Conservation (phyloP, 2,797 vertebrate genomes). For the Zonotrichia albicollis region DNA sequence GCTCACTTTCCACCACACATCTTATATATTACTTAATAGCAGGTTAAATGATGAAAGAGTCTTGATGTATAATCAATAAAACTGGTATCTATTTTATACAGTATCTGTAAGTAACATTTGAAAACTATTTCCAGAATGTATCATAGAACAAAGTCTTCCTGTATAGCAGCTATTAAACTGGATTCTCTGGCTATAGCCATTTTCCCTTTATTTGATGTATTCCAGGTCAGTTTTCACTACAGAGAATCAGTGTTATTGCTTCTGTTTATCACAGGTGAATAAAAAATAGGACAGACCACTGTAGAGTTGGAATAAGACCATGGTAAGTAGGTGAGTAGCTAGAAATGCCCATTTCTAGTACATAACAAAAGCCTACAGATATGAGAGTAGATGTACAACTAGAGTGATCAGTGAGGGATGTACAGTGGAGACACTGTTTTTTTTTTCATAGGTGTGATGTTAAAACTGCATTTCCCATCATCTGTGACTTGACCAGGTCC, state of each 20-base stretch:
- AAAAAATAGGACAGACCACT: not conserved
- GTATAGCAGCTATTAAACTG: slow-evolving; percentile 65
- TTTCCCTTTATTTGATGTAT: slow-evolving; percentile 32
- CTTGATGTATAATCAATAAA: slow-evolving; percentile 72
- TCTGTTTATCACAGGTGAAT: not conserved
- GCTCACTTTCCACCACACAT: slow-evolving; percentile 34
- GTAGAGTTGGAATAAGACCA: not conserved
- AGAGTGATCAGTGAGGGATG: not conserved
- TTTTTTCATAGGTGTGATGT: not conserved
- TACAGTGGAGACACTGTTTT: not conserved
- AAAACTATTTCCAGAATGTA: slow-evolving; percentile 69
- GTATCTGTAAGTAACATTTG: slow-evolving; percentile 66
- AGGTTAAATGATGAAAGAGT: slow-evolving; percentile 31
- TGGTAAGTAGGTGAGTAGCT: not conserved
- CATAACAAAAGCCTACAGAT: too few relatives aligned
- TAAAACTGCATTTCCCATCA: not conserved
- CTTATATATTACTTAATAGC: slow-evolving; percentile 58
- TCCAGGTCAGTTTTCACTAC: slow-evolving; percentile 12
- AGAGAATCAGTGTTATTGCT: not conserved
- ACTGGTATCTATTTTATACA: slow-evolving; percentile 72
- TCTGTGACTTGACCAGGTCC: not conserved
- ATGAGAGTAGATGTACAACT: not conserved
- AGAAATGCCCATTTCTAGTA: not conserved
- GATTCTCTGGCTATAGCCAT: slow-evolving; percentile 64
- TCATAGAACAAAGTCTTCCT: slow-evolving; percentile 70